Evolutionary conservation across 2,113 vertebrate species (phyloP).

Genomic region (Aphyosemion australe): DNA sequence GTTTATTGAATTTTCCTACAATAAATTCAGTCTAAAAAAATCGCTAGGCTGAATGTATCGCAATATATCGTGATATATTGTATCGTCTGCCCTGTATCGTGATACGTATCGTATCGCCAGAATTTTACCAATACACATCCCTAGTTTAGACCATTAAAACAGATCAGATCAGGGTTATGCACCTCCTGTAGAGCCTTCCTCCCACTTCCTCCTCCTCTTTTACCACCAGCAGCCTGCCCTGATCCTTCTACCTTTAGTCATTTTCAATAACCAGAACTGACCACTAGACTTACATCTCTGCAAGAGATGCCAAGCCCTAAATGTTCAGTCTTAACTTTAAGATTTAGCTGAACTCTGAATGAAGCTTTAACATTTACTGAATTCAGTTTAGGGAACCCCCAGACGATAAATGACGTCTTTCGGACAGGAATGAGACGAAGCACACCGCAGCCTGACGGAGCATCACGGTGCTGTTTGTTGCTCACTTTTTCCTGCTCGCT

Average conservation of each 20-base stretch:
- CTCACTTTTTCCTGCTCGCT: slow-evolving; percentile 23
- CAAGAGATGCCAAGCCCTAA: neutral
- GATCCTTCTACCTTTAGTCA: neutral
- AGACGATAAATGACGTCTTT: slow-evolving; percentile 10
- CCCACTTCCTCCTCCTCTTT: slow-evolving; percentile 1
- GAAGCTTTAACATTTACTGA: slow-evolving; percentile 1
- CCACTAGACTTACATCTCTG: neutral
- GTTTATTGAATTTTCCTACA: too few species aligned
- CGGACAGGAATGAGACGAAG: slow-evolving; percentile 12
- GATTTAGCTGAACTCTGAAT: slow-evolving; percentile 1
- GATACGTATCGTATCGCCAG: too few species aligned
- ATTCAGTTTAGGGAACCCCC: slow-evolving; percentile 18
- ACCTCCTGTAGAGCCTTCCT: neutral
- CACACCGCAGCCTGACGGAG: slow-evolving; percentile 10
- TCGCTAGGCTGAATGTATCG: too few species aligned
- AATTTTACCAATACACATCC: too few species aligned
- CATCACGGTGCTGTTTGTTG: slow-evolving; percentile 2
- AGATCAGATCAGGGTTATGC: too few species aligned
- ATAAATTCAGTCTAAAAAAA: too few species aligned
- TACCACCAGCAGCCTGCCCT: slow-evolving; percentile 17
- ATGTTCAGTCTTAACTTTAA: slow-evolving; percentile 5
- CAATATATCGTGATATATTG: too few species aligned
- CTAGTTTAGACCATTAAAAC: too few species aligned
- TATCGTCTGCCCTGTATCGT: too few species aligned
- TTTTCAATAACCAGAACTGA: neutral